Percentiles rank a stretch among this genome's conserved stretches.
Conservation (phyloP, 2,797 vertebrate species). For the Sebastes paucispinis region DNA sequence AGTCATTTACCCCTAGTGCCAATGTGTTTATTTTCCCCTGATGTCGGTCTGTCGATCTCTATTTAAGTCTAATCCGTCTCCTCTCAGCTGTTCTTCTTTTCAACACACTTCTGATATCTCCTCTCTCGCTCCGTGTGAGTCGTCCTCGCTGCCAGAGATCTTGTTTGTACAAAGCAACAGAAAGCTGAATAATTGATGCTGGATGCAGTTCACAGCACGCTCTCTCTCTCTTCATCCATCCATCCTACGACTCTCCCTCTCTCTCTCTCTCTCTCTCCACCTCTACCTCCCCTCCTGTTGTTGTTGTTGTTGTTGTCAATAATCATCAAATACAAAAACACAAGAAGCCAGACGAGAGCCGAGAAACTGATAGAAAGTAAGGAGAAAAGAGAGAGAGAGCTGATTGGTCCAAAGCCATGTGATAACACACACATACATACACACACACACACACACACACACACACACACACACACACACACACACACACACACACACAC, state of each 20-base stretch:
- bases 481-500: no score
- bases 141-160: constrained; percentile 81
- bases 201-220: constrained; percentile 67
- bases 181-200: constrained; percentile 93
- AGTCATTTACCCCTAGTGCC: no score
- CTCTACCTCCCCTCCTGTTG: constrained; percentile 47
- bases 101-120: constrained; percentile 24
- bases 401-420: constrained; percentile 30
- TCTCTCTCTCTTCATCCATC: constrained; percentile 9
- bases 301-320: constrained; percentile 58
- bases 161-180: constrained; percentile 90
- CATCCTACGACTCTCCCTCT: not conserved
- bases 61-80: not conserved
- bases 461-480: not conserved
- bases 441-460: not conserved
- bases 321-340: constrained; percentile 60
- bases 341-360: not conserved
- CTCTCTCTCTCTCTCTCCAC: not conserved
- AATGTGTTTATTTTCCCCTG: not conserved
- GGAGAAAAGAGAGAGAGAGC: not conserved
- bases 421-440: not conserved
- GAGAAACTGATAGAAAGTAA: not conserved
- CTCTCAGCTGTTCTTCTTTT: not conserved
- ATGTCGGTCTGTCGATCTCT: not conserved
- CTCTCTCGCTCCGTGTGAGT: not conserved